These are phyloP conservation scores for Eledone cirrhosa DNA, from an alignment of 2,888 invertebrate genomes.

Conservation along the genomic window DNA sequence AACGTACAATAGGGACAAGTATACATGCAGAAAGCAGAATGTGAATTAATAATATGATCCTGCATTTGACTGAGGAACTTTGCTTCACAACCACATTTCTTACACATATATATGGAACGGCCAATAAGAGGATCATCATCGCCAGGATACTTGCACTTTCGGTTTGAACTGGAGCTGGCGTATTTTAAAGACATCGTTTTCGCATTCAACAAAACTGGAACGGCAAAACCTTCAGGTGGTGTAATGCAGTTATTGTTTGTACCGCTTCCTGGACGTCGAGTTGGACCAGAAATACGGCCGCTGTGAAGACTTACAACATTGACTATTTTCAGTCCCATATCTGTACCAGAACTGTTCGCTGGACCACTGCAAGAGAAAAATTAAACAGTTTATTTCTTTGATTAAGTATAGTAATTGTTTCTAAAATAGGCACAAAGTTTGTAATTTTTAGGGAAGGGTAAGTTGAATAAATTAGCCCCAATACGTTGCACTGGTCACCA, in stretches of 20 bases:
- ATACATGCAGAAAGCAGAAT: constrained; percentile 21
- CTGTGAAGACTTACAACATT: constrained; percentile 26
- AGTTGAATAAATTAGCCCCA: too few relatives aligned
- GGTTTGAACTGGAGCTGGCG: constrained; percentile 23
- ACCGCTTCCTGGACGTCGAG: constrained; percentile 18
- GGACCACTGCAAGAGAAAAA: too few relatives aligned
- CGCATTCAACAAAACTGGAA: constrained; percentile 19
- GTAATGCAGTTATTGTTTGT: constrained; percentile 23
- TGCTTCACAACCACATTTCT: constrained; percentile 26
- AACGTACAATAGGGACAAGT: constrained; percentile 16
- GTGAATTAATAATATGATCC: constrained; percentile 21
- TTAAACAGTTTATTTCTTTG: too few relatives aligned
- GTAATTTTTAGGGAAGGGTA: too few relatives aligned
- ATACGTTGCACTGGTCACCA: too few relatives aligned
- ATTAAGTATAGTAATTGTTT: too few relatives aligned
- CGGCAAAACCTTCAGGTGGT: neutral
- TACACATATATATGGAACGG: constrained; percentile 22
- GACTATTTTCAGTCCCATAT: constrained; percentile 25
- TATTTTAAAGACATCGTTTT: constrained; percentile 24
- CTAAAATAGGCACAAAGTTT: too few relatives aligned
- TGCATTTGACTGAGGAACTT: constrained; percentile 24
- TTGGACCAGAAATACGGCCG: constrained; percentile 15
- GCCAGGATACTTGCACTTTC: constrained; percentile 17
- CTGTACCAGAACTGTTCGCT: neutral
- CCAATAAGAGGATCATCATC: constrained; percentile 21